These are phyloP conservation scores for Sphinx pinastri DNA, from an alignment of 2,888 invertebrate species.

Conservation along the genomic window DNA sequence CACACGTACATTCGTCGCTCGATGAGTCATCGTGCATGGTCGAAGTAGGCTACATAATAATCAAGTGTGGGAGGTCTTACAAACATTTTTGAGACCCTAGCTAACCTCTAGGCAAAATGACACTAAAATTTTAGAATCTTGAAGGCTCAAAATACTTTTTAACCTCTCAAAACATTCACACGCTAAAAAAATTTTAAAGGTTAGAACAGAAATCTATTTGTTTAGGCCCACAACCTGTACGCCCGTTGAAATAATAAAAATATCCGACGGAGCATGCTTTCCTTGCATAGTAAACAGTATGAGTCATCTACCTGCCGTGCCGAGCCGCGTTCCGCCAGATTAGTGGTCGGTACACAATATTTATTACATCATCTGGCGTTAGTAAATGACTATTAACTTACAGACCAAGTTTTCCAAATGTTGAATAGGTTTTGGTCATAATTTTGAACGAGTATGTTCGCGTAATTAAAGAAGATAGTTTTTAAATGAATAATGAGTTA, in stretches of 20 bases:
- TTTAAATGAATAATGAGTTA: too few species aligned
- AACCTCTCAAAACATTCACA: not conserved
- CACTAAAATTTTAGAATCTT: not conserved
- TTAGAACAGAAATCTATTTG: not conserved
- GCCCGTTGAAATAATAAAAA: conserved; percentile 30
- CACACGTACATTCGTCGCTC: not conserved
- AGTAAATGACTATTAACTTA: not conserved
- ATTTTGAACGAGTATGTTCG: too few species aligned
- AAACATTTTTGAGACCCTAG: too few species aligned
- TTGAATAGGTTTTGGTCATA: too few species aligned
- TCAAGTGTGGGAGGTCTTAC: too few species aligned
- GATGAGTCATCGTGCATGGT: not conserved
- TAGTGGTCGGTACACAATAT: conserved; percentile 10
- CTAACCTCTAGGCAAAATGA: not conserved
- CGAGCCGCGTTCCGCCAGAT: conserved; percentile 22
- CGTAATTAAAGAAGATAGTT: too few species aligned
- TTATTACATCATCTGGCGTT: conserved; percentile 17
- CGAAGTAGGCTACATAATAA: not conserved
- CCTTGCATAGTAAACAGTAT: conserved; percentile 53
- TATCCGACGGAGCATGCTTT: conserved; percentile 44
- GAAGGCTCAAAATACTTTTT: not conserved
- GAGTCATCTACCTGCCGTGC: conserved; percentile 49
- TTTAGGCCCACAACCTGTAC: conserved; percentile 17
- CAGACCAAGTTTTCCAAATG: too few species aligned
- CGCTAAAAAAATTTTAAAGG: conserved; percentile 23